Conservation (phyloP, 2,888 invertebrate species). For the Troilus luridus region DNA sequence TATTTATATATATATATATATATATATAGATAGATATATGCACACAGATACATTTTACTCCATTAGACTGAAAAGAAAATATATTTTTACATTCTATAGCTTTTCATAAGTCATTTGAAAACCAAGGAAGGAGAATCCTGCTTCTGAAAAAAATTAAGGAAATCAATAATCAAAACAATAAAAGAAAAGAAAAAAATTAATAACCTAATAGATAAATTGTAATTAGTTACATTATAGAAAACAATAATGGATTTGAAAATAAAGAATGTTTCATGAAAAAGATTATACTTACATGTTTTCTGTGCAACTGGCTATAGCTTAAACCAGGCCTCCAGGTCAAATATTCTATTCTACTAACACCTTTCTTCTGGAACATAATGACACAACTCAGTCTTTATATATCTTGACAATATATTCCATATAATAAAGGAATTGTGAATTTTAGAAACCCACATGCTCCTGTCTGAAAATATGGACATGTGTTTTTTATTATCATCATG, state of each 20-base stretch:
- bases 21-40: not conserved
- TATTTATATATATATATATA: not conserved
- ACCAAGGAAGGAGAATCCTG: not conserved
- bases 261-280: not conserved
- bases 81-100: slow-evolving; percentile 23
- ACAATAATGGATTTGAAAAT: not conserved
- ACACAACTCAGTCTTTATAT: not conserved
- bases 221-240: not conserved
- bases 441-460: no score
- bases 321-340: not conserved
- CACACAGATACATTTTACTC: slow-evolving; percentile 1
- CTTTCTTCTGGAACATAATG: not conserved
- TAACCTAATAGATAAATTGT: not conserved
- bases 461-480: no score
- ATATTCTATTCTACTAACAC: not conserved
- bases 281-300: slow-evolving; percentile 15
- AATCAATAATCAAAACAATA: not conserved
- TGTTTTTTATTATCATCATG: no score
- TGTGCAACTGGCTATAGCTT: not conserved
- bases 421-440: not conserved
- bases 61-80: not conserved
- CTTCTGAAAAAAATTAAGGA: not conserved
- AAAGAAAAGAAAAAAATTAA: not conserved
- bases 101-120: slow-evolving; percentile 24
- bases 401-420: not conserved